Evolutionary conservation across 2,797 vertebrate species (phyloP).

Genomic region (Macroramphosus scolopax): DNA sequence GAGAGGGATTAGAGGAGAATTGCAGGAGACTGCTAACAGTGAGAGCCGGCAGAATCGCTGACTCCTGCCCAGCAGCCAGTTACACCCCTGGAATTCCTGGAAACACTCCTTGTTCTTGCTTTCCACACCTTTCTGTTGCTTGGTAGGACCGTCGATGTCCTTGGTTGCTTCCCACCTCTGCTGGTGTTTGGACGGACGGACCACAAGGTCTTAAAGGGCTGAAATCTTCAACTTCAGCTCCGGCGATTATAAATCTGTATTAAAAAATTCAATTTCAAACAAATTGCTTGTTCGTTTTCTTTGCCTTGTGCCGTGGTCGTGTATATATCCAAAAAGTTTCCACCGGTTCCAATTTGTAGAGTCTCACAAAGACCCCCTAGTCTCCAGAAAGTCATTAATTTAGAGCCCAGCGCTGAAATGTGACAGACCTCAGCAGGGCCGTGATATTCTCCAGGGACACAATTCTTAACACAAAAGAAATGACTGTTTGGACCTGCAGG

Average conservation of each 20-base stretch:
- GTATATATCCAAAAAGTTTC: too few relatives aligned
- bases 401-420: constrained; percentile 2
- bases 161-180: constrained; percentile 17
- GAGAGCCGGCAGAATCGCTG: constrained; percentile 54
- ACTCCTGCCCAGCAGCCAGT: constrained; percentile 60
- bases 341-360: too few relatives aligned
- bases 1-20: constrained; percentile 26
- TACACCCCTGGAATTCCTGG: constrained; percentile 47
- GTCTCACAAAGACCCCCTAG: constrained; percentile 14
- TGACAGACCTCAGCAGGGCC: constrained; percentile 9
- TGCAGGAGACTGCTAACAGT: constrained; percentile 48
- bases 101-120: constrained; percentile 25
- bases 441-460: constrained; percentile 5
- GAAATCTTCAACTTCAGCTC: too few relatives aligned
- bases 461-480: constrained; percentile 1
- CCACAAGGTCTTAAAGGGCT: too few relatives aligned
- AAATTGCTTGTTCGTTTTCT: constrained; percentile 32
- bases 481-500: not conserved
- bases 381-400: constrained; percentile 12
- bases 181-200: too few relatives aligned
- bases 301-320: too few relatives aligned
- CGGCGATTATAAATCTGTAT: too few relatives aligned
- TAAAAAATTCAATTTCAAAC: constrained; percentile 40
- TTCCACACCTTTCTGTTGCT: constrained; percentile 56
- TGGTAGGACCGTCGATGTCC: constrained; percentile 29